Evolutionary conservation across 2,797 vertebrate species (phyloP), one percentile per base, ranked within the genome.

Genomic region (Masticophis lateralis): DNA sequence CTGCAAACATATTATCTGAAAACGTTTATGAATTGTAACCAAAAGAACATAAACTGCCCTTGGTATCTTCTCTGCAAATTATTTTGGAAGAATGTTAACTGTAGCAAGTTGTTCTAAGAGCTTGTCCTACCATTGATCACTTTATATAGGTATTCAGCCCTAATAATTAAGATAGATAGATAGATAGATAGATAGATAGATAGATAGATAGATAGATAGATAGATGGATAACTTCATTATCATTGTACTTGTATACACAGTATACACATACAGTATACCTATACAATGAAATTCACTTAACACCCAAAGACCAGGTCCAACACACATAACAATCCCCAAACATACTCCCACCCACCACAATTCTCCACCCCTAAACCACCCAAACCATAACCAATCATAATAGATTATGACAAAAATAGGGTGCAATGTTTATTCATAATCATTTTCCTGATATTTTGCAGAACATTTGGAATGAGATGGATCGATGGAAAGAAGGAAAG

Each of bases 401-500:
- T 57, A 51, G 66, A 43, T 10, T 53, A 88, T 53, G 16, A 2
- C 57, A 27, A 93, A 87, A 91, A 87, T 37, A 94, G 87, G 83
- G 14, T 93, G 90, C 91, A 32, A 74, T 89, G 27, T 90, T 94
- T 92, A 95, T 95, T 94, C 92, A n/a, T 22, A 92, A 86, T 74
- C 60, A 93, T 94, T 22, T 74, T 94, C 86, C 69, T 56, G 89
- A 63, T 92, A 92, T 94, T 93, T 96, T 92, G 92, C 90, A 32
- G 69, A 7, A 10, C 59, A 89, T 92, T 96, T 95, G 83, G 92
- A 94, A 69, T 74, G 66, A 18, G 16, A 32, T 32, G 66, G 14
- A 96, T 96, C 92, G 93, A 69, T 5, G n/a, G 18, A n/a, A 14
- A 13, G 63, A 61, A 27, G 5, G 14, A 96, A 96, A 91, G 93